These are phyloP conservation scores for Oxyteleia sp. DNA, from an alignment of 2,888 invertebrate genomes.

Conservation along the genomic window DNA sequence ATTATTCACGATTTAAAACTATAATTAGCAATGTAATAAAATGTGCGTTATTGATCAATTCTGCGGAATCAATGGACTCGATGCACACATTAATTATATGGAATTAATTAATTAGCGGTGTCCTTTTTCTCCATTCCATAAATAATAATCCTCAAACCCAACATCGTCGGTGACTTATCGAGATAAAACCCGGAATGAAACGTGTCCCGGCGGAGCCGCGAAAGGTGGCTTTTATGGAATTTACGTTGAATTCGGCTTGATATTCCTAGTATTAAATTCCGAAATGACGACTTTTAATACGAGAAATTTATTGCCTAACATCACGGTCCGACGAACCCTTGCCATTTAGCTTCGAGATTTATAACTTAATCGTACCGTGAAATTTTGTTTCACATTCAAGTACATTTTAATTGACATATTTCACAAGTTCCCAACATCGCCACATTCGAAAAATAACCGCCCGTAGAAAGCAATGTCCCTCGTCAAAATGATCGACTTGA, in stretches of 20 bases:
- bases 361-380: slow-evolving; percentile 66
- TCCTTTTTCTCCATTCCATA: slow-evolving; percentile 2
- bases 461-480: no score
- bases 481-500: no score
- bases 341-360: slow-evolving; percentile 55
- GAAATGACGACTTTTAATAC: slow-evolving; percentile 55
- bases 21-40: slow-evolving; percentile 14
- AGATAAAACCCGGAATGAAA: slow-evolving; percentile 28
- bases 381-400: slow-evolving; percentile 58
- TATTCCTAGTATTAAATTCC: slow-evolving; percentile 44
- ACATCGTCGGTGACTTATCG: slow-evolving; percentile 28
- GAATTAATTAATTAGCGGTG: slow-evolving; percentile 38
- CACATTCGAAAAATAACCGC: no score
- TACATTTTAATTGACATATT: slow-evolving; percentile 57
- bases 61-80: background rate
- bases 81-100: slow-evolving; percentile 16
- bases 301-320: slow-evolving; percentile 42
- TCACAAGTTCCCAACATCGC: no score
- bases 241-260: slow-evolving; percentile 7
- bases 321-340: slow-evolving; percentile 2
- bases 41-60: background rate
- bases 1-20: no score
- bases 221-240: slow-evolving; percentile 34
- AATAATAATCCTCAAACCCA: slow-evolving; percentile 39
- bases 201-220: background rate